Evolutionary conservation across 2,113 vertebrate species (phyloP), one percentile per base, ranked within the genome.

Genomic region (Grallaria varia): DNA sequence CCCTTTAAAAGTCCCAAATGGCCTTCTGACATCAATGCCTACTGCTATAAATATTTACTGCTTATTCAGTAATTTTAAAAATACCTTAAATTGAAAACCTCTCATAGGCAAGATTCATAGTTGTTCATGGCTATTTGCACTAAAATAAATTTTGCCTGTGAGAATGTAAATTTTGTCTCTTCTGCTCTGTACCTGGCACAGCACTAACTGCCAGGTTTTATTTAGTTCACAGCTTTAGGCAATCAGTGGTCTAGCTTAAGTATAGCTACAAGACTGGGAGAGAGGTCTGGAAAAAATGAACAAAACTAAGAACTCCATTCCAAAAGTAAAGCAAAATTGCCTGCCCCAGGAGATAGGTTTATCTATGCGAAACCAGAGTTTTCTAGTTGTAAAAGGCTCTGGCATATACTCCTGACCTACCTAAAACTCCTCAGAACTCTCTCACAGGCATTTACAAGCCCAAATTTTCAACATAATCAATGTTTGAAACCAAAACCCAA

Each of bases 391-490:
- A 66, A 58, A 73, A 66, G 19, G 12, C 30, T 77, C 33, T 12
- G 44, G 28, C 9, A 31, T 55, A n/a, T 24, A 74, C 4, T 75
- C 19, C 40, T 69, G n/a, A 77, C 21, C 37, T 28, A 44, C 27
- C 74, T 12, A 78, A 37, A 90, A 64, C 49, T 58, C 28, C 69
- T 23, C 50, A 87, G 18, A 75, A 50, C 19, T n/a, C 11, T 72
- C 66, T 91, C 53, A 69, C 31, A 45, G 31, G 19, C 35, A 50
- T 44, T 75, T 78, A 69, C 1, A 12, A 86, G 50, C 30, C 63
- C 16, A 72, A 35, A 4, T 14, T 55, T 86, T 86, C 47, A 69
- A 63, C 1, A 3, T 16, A 80, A 63, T 4, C 1, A 0, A 2
- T 53, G 7, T 2, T 5, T 35, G 87, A 75, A 91, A 60, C 14